These are phyloP conservation scores for Drosophila mauritiana DNA, from an alignment of 1,140 invertebrate species.

Conservation along the genomic window DNA sequence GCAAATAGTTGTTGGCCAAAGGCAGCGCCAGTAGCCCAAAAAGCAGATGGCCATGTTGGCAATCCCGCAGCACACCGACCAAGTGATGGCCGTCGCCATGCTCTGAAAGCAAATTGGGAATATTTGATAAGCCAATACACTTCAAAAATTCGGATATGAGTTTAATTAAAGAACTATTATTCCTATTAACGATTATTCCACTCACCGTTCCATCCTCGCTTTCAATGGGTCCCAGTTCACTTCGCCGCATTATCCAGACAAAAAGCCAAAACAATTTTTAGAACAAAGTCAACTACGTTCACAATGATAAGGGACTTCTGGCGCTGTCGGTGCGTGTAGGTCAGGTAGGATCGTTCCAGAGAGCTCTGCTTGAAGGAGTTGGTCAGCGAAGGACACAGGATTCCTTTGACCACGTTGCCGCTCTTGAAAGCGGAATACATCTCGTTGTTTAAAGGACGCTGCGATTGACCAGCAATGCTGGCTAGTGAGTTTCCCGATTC, in stretches of 20 bases:
- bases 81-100: slow-evolving; percentile 86
- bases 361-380: slow-evolving; percentile 87
- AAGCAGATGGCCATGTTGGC: slow-evolving; percentile 91
- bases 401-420: slow-evolving; percentile 88
- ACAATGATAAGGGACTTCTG: slow-evolving; percentile 96
- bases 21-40: slow-evolving; percentile 94
- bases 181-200: background rate
- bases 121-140: too few species aligned
- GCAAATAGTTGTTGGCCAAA: slow-evolving; percentile 96
- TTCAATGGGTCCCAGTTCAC: slow-evolving; percentile 2
- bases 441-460: slow-evolving; percentile 80
- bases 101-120: slow-evolving; percentile 9
- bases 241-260: slow-evolving; percentile 72
- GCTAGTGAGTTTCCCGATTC: slow-evolving; percentile 65
- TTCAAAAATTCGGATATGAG: too few species aligned
- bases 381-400: slow-evolving; percentile 89
- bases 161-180: too few species aligned
- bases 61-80: slow-evolving; percentile 90
- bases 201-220: slow-evolving; percentile 19
- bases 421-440: slow-evolving; percentile 87
- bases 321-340: slow-evolving; percentile 94
- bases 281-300: slow-evolving; percentile 93
- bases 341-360: slow-evolving; percentile 93
- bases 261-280: slow-evolving; percentile 89
- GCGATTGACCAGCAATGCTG: slow-evolving; percentile 51